phyloP scores from a whole-genome alignment of 2,113 vertebrate species.

The Podarcis muralis region DNA sequence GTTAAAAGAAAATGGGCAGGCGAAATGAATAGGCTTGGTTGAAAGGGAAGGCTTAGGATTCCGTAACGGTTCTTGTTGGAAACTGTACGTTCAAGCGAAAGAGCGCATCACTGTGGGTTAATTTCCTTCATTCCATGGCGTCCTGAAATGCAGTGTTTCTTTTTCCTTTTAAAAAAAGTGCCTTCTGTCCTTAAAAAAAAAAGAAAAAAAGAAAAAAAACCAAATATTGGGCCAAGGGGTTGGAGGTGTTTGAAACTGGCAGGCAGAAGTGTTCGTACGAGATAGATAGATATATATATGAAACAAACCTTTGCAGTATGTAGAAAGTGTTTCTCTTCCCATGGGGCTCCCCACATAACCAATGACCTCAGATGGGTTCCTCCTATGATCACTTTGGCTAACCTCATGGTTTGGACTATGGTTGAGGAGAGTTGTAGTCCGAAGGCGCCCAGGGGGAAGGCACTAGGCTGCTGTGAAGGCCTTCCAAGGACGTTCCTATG shows the following conservation, averaged over 20 bases:
- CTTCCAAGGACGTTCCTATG: not conserved
- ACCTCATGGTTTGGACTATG: too few species aligned
- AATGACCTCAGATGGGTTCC: conserved; percentile 7
- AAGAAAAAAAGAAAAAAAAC: conserved; percentile 55
- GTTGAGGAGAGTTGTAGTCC: too few species aligned
- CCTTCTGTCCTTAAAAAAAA: conserved; percentile 76
- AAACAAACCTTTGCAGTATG: conserved; percentile 49
- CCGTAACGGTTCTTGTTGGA: not conserved
- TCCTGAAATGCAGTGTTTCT: conserved; percentile 68
- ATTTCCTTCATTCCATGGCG: not conserved
- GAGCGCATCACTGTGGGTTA: not conserved
- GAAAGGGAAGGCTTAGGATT: not conserved
- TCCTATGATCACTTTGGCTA: not conserved
- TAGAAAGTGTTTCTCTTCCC: conserved; percentile 44
- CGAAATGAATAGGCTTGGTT: conserved; percentile 34
- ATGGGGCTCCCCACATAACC: conserved; percentile 56
- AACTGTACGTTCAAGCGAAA: not conserved
- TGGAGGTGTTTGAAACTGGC: conserved; percentile 66
- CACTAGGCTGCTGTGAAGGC: too few species aligned
- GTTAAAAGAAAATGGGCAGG: not conserved
- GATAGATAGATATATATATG: conserved; percentile 38
- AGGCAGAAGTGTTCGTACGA: conserved; percentile 78
- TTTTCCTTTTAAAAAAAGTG: conserved; percentile 65
- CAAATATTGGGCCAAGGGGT: conserved; percentile 70
- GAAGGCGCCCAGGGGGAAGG: too few species aligned